Percentiles rank a stretch among this genome's conserved stretches.
Conservation (phyloP, 2,797 vertebrate species). For the Alauda arvensis region DNA sequence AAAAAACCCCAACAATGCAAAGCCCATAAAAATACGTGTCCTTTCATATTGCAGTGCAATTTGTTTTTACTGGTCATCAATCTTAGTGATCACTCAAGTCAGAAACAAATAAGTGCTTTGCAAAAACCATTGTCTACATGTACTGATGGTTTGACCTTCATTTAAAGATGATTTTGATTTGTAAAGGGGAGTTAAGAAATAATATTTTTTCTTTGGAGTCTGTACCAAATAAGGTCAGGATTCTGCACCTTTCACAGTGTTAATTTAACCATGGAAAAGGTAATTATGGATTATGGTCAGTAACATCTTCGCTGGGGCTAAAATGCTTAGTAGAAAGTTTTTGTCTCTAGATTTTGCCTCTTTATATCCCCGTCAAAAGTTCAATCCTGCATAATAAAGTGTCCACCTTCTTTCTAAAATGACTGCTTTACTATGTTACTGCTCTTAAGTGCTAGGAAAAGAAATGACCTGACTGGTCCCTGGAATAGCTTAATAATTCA, state of each 20-base stretch:
- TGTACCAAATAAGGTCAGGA: background rate
- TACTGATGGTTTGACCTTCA: background rate
- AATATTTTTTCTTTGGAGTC: background rate
- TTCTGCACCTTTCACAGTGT: background rate
- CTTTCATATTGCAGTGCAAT: background rate
- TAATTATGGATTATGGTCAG: background rate
- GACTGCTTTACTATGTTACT: background rate
- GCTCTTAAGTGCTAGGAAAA: background rate
- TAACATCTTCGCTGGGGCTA: background rate
- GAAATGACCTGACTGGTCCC: slow-evolving; percentile 7
- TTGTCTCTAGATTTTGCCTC: background rate
- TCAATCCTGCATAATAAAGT: background rate
- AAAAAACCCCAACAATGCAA: background rate
- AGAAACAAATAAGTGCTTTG: background rate
- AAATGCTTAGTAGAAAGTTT: background rate
- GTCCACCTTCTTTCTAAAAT: background rate
- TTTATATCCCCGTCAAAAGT: background rate
- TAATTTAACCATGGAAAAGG: slow-evolving; percentile 12
- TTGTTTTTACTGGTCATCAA: background rate
- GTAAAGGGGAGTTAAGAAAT: background rate
- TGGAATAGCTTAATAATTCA: slow-evolving; percentile 40
- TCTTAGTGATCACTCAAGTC: background rate
- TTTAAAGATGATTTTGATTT: background rate
- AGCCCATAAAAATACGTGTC: background rate
- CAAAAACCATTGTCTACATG: background rate